Evolutionary conservation across 2,888 invertebrate species (phyloP), one percentile per base, ranked within the genome.

Genomic region (Chrysolina haemoptera): DNA sequence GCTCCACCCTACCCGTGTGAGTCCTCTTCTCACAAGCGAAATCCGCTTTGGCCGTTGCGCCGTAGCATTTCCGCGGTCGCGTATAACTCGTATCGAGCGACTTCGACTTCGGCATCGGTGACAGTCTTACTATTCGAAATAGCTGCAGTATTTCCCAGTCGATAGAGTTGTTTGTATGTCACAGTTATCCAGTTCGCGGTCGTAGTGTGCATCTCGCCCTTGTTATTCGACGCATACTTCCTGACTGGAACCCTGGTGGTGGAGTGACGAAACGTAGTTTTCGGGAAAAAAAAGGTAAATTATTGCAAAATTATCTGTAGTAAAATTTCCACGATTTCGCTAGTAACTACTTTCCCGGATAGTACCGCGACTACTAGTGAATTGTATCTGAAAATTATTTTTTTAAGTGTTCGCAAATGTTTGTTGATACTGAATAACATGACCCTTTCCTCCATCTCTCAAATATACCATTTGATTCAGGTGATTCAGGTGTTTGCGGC

Each of bases 1-100:
- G 71, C 22, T 48, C 41, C 16, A 62, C 40, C 27, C 43, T 40
- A 35, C 66, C 59, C 64, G 55, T 65, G 65, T 43, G 48, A 59
- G 14, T 59, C 59, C 53, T 53, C 53, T 53, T 53, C 18, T 22
- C 22, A 55, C 71, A 22, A 59, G 70, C 64, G 48, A 27, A 62
- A 41, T 71, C 71, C 59, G 59, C 65, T 66, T 71, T 20, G 64
- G 65, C 41, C 71, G 20, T 40, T 62, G 71, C 71, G 67, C 67
- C 48, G 67, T 48, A 18, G 14, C n/a, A 71, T 67, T 71, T 66
- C 71, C 71, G 67, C 71, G 67, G 62, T 62, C 62, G 67, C 43
- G 71, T 71, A 50, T 46, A 66, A 65, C 50, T 59, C 18, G 67
- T 67, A 71, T 71, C 67, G 71, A 71, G 71, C 71, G 71, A 71